Base-by-base conservation (phyloP, 1,140 invertebrate genomes). In the Acromyrmex echinatior region DNA sequence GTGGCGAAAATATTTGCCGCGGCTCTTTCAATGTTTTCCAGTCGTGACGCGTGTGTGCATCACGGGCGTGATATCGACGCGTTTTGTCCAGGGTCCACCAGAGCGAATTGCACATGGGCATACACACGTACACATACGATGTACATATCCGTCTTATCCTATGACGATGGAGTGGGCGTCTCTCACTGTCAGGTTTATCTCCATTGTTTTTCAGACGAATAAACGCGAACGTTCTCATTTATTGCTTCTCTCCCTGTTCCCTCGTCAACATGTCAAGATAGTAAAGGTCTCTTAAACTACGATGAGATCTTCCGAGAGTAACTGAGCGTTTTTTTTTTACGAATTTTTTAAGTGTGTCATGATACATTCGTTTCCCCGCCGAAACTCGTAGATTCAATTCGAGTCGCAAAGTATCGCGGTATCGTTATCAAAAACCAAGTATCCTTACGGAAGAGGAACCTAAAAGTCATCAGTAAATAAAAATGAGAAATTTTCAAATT, bases 1-100 rank as follows among this genome's bases (percentile, higher is more conserved):
- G 80, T 21, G 70, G 80, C 39, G 45, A 84, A 84, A 84, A 84
- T 84, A 84, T 84, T 84, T 84, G 28, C 70, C 39, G 51, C 80
- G 39, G 56, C 80, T 84, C 74, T 84, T 84, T 84, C 80, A 76
- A 76, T 62, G 80, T 76, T 84, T 70, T 76, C 14, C 53, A 63
- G 18, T 63, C 35, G 56, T 14, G 66, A 21, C 21, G 79, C 68
- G 66, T 58, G 53, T 45, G 66, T n/a, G 56, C 31, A 58, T 63
- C 31, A 58, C 63, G 58, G 4, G 58, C 62, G 49, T 18, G 45
- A 39, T 39, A 39, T 79, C 60, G 76, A 9, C 65, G n/a, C 31
- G 31, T 18, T 35, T 21, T 35, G 73, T 7, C 73, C 53, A 35
- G n/a, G n/a, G 28, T 65, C 18, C 51, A 10, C 6, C 51, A 18